A percentile compares a stretch with the other conserved stretches of the same genome.
These are phyloP conservation scores for Melitaea athalia DNA, from an alignment of 2,888 invertebrate genomes.

Conservation along the genomic window DNA sequence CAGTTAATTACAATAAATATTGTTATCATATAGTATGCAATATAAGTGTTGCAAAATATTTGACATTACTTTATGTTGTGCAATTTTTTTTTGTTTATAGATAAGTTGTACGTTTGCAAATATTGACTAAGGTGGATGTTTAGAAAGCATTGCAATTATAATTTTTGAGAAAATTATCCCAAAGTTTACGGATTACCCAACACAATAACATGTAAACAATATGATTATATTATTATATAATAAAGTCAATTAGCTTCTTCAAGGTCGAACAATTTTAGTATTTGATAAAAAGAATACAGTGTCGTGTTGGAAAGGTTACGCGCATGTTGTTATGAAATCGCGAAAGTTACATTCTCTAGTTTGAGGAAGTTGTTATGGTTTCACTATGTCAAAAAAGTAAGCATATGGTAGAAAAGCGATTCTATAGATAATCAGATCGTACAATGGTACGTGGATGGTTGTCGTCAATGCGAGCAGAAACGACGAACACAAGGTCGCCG, in stretches of 20 bases:
- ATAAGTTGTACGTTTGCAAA: background rate
- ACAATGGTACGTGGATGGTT: constrained; percentile 58
- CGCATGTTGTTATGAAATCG: constrained; percentile 50
- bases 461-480: constrained; percentile 64
- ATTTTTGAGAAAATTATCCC: background rate
- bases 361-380: constrained; percentile 25
- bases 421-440: constrained; percentile 50
- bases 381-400: constrained; percentile 31
- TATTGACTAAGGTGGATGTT: background rate
- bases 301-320: constrained; percentile 30
- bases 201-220: background rate
- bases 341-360: constrained; percentile 47
- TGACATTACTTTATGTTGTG: background rate
- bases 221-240: constrained; percentile 31
- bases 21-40: background rate
- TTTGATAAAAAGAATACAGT: constrained; percentile 4
- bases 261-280: constrained; percentile 31
- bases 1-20: background rate
- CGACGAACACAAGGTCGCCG: constrained; percentile 74
- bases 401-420: constrained; percentile 54
- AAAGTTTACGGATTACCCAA: background rate
- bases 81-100: background rate
- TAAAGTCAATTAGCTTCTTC: constrained; percentile 17
- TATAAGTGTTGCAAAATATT: background rate
- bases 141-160: background rate